Conservation (phyloP, 2,797 vertebrate species). For the Acanthurus lineatus region DNA sequence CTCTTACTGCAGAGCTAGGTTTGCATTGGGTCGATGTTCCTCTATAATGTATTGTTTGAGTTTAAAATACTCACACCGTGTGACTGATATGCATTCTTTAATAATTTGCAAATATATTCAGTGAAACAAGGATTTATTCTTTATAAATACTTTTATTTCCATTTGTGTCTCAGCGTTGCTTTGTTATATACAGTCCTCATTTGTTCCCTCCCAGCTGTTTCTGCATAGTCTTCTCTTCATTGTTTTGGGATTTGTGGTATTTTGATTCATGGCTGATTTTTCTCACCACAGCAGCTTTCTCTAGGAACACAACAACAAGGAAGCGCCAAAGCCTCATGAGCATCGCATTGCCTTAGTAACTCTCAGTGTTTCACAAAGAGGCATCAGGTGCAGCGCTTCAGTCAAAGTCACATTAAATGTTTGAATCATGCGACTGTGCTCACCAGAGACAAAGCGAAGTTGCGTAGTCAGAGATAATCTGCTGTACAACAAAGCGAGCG, state of each 20-base stretch:
- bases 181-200: constrained; percentile 20
- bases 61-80: not conserved
- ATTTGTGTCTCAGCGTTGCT: not conserved
- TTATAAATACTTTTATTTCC: constrained; percentile 1
- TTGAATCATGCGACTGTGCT: constrained; percentile 55
- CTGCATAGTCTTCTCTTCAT: not conserved
- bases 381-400: constrained; percentile 65
- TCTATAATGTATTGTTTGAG: not conserved
- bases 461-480: constrained; percentile 62
- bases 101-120: not conserved
- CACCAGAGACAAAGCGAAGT: constrained; percentile 50
- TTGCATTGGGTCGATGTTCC: not conserved
- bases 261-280: constrained; percentile 32
- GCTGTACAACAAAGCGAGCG: constrained; percentile 31
- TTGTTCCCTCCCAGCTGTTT: constrained; percentile 24
- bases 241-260: constrained; percentile 28
- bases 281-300: constrained; percentile 17
- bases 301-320: constrained; percentile 6
- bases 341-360: constrained; percentile 20
- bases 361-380: constrained; percentile 33
- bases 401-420: constrained; percentile 54
- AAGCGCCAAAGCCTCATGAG: constrained; percentile 29
- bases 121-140: not conserved
- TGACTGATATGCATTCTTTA: not conserved
- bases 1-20: not conserved